Evolutionary conservation across 2,113 vertebrate genomes (phyloP), one percentile per base, ranked within the genome.

Genomic region (Castor canadensis): DNA sequence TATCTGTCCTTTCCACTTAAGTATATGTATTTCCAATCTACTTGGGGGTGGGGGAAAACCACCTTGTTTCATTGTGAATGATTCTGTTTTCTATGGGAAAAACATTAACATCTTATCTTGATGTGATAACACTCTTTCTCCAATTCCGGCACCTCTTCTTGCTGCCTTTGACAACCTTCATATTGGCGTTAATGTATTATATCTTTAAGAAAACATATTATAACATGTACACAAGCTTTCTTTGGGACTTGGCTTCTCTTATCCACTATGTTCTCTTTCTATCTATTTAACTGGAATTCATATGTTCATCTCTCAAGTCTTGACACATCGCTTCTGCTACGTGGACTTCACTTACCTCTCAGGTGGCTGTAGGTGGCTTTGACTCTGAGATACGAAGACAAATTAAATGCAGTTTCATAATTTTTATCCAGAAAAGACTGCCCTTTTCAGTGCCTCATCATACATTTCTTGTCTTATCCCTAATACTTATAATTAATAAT

Each of bases 401-500:
- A 17, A 5, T 43, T 45, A 26, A n/a, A 28, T 22, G 12, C 0
- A 28, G 7, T 52, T 45, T 32, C 5, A 66, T 47, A 17, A 10
- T 58, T 7, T 87, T 52, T 87, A 40, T 28, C 30, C 38, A 26
- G 28, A 49, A 9, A 83, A 16, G 1, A 64, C 6, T 64, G 54
- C 6, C 38, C 17, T 15, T 19, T 20, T 62, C 10, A 77, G 1
- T 72, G 8, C 20, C 20, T 9, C 47, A 67, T 19, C 77, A 2
- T n/a, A 3, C 4, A 43, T 47, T 92, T 84, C 6, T 67, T 3
- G 12, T 83, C 66, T 67, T 35, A 30, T 67, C 28, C 26, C 2
- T 69, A 56, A 72, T 3, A 15, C 6, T 9, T 49, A 56, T 45
- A 10, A 8, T 32, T 15, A 47, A 79, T 71, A 80, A 0, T 0